Evolutionary conservation across 2,113 vertebrate genomes (phyloP), one percentile per base, ranked within the genome.

Genomic region (Varanus komodoensis): DNA sequence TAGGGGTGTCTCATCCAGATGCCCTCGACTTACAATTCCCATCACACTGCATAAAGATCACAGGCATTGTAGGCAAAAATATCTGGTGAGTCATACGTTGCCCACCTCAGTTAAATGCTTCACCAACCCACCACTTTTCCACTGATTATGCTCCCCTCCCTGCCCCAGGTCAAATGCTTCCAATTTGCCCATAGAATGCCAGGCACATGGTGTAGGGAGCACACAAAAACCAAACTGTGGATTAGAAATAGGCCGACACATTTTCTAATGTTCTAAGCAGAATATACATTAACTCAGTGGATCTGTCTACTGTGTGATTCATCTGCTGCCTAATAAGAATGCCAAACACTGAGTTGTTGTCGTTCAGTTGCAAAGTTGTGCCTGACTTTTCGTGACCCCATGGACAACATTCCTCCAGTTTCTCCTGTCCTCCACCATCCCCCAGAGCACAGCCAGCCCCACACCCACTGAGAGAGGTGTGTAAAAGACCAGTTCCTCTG

Each of bases 281-380:
- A 14, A 27, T 8, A 34, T 27, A 50, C 50, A 38, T 52, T 21
- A 54, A 38, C 38, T 74, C 74, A 9, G 69, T 6, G 21, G 12
- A 61, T 32, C n/a, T 25, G 32, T 82, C 81, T 82, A 5, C 50
- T 57, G 68, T 73, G 50, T n/a, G 17, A 68, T 87, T 67, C 32
- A 34, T 74, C 82, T 74, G 34, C 68, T 89, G 73, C 68, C 50
- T 82, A 71, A 89, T 74, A 74, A 74, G 67, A 88, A 88, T 6
- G 50, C 9, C 61, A 79, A 88, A 50, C 21, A 80, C 17, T 25
- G 38, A 44, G 38, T 44, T 44, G 38, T 44, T 44, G 38, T 44
- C 38, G 38, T 44, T 44, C 38, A 44, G 38, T 44, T 44, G 38
- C 38, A 44, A 44, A 44, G 38, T 44, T 44, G 38, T 44, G 38